Evolutionary conservation across 2,797 vertebrate genomes (phyloP).

Genomic region (Oceanodroma leucorhoa): DNA sequence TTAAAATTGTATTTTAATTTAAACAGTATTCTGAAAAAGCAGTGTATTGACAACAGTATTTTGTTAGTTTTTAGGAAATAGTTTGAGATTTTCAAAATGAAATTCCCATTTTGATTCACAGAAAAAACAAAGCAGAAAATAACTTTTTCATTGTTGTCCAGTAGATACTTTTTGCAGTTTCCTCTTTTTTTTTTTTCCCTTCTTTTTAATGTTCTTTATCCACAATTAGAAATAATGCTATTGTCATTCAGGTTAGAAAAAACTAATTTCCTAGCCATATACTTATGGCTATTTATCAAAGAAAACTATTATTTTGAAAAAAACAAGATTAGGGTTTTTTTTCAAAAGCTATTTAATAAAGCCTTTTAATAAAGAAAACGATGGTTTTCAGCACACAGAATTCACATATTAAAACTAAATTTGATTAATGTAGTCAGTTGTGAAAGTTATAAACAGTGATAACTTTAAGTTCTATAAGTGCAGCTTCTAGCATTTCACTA

Average conservation of each 20-base stretch:
- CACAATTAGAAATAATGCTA: not conserved
- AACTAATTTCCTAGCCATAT: not conserved
- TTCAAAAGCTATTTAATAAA: not conserved
- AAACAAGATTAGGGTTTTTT: not conserved
- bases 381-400: not conserved
- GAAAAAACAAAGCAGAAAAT: not conserved
- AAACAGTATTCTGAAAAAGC: not conserved
- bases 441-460: not conserved
- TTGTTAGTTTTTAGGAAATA: not conserved
- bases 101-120: not conserved
- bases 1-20: not conserved
- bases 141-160: not conserved
- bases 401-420: not conserved
- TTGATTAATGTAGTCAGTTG: not conserved
- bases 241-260: not conserved
- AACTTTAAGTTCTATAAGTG: not conserved
- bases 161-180: not conserved
- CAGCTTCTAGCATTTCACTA: not conserved
- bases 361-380: not conserved
- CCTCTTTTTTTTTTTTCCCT: not conserved
- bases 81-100: not conserved
- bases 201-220: not conserved
- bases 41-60: not conserved
- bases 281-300: not conserved
- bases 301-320: not conserved